Conservation (phyloP, 2,888 invertebrate genomes). For the Spisula subtruncata region DNA sequence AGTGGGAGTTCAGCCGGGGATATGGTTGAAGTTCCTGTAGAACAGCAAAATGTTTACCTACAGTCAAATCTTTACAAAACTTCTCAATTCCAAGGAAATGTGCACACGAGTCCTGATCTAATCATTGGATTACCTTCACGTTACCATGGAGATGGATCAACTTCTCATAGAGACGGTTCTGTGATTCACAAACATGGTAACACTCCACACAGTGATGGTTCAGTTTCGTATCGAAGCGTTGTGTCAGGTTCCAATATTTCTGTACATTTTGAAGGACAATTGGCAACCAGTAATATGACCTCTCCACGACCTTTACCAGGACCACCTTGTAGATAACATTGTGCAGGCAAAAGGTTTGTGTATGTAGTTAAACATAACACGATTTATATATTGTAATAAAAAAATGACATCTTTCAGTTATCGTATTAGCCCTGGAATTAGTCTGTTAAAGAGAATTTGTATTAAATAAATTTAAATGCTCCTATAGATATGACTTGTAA, state of each 20-base stretch:
- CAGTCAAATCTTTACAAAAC: slow-evolving; percentile 46
- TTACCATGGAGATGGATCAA: neutral
- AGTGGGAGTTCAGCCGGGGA: slow-evolving; percentile 46
- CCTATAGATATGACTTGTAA: too few relatives aligned
- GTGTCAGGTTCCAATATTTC: slow-evolving; percentile 35
- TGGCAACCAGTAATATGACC: slow-evolving; percentile 1
- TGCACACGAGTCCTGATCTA: slow-evolving; percentile 26
- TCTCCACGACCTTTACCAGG: slow-evolving; percentile 59
- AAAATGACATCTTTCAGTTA: too few relatives aligned
- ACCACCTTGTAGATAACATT: slow-evolving; percentile 55
- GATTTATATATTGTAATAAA: too few relatives aligned
- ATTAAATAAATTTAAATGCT: neutral
- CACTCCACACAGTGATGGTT: slow-evolving; percentile 34
- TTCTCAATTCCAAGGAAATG: slow-evolving; percentile 15
- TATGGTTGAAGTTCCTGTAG: slow-evolving; percentile 53
- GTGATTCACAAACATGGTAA: neutral
- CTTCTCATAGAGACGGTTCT: neutral
- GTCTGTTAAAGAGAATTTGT: neutral
- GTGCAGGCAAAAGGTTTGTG: neutral
- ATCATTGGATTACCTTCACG: slow-evolving; percentile 37
- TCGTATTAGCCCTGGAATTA: too few relatives aligned
- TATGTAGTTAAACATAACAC: too few relatives aligned
- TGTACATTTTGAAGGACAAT: slow-evolving; percentile 35
- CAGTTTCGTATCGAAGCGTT: slow-evolving; percentile 46
- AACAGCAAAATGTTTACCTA: slow-evolving; percentile 51